Evolutionary conservation across 1,140 invertebrate species (phyloP).

Genomic region (Eufriesea mexicana): DNA sequence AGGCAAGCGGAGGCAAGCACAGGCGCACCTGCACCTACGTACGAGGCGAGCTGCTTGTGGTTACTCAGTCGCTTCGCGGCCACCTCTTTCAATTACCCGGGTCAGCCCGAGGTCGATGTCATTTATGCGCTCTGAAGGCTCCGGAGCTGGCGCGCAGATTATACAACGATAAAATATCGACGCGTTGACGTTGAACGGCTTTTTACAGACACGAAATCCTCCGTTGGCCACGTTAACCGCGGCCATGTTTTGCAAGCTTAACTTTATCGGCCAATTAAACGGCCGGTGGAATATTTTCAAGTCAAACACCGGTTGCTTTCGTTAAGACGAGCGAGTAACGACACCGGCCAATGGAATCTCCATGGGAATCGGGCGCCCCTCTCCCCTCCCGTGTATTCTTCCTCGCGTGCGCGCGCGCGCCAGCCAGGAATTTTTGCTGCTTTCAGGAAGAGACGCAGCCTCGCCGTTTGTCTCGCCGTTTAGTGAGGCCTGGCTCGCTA

Average conservation of each 20-base stretch:
- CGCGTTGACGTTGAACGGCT: conserved; percentile 29
- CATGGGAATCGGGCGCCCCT: neutral
- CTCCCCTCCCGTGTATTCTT: neutral
- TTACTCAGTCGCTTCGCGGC: conserved; percentile 39
- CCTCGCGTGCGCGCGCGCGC: too few species aligned
- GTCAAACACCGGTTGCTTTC: conserved; percentile 38
- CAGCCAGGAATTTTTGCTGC: conserved; percentile 19
- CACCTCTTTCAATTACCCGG: conserved; percentile 61
- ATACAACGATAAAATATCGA: conserved; percentile 45
- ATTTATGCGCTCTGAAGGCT: conserved; percentile 45
- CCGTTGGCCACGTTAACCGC: conserved; percentile 2
- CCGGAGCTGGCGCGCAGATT: conserved; percentile 12
- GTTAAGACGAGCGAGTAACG: conserved; percentile 36
- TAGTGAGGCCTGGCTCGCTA: conserved; percentile 2
- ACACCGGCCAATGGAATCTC: conserved; percentile 26
- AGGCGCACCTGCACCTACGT: conserved; percentile 42
- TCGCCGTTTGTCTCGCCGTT: conserved; percentile 19
- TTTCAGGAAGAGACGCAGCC: conserved; percentile 12
- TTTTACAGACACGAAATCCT: conserved; percentile 30
- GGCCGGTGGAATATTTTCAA: conserved; percentile 26
- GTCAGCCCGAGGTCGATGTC: conserved; percentile 53
- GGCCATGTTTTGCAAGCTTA: conserved; percentile 19
- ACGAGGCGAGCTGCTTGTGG: conserved; percentile 35
- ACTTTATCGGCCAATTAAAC: conserved; percentile 33
- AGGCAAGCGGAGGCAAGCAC: neutral